These are phyloP conservation scores for Noctua comes DNA, from an alignment of 2,888 invertebrate species.

Conservation along the genomic window DNA sequence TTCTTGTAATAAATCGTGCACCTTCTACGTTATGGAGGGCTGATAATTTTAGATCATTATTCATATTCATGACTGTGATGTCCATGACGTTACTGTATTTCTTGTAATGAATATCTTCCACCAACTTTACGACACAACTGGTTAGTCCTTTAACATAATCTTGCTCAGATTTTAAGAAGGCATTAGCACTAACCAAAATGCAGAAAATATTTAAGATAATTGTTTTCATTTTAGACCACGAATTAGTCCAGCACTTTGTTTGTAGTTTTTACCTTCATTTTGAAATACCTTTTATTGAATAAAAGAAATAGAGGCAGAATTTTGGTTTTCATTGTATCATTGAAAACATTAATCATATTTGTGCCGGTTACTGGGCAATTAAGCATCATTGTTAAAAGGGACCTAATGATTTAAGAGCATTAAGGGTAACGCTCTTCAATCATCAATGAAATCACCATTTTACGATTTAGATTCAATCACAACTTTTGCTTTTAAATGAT, in stretches of 20 bases:
- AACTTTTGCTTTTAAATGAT: constrained; percentile 1
- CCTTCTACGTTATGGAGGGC: constrained; percentile 62
- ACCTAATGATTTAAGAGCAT: constrained; percentile 5
- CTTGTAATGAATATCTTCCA: constrained; percentile 44
- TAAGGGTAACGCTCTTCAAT: neutral
- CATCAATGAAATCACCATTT: neutral
- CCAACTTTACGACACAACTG: constrained; percentile 61
- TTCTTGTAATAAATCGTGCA: constrained; percentile 65
- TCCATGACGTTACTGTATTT: constrained; percentile 46
- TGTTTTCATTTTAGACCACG: constrained; percentile 25
- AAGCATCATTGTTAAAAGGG: constrained; percentile 9
- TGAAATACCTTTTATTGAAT: neutral
- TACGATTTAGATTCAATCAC: neutral
- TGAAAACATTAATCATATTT: constrained; percentile 19
- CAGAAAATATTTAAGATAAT: neutral
- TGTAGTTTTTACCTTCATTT: neutral
- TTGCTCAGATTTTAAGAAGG: constrained; percentile 26
- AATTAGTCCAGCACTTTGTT: constrained; percentile 1
- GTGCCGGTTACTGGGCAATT: neutral
- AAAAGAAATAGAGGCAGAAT: neutral
- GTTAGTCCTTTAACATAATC: constrained; percentile 24
- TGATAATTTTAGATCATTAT: constrained; percentile 59
- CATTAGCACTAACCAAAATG: constrained; percentile 8
- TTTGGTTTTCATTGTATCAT: neutral
- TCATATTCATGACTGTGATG: constrained; percentile 66